Base-by-base conservation (phyloP, 2,888 invertebrate genomes). In the Chrysomela aeneicollis region DNA sequence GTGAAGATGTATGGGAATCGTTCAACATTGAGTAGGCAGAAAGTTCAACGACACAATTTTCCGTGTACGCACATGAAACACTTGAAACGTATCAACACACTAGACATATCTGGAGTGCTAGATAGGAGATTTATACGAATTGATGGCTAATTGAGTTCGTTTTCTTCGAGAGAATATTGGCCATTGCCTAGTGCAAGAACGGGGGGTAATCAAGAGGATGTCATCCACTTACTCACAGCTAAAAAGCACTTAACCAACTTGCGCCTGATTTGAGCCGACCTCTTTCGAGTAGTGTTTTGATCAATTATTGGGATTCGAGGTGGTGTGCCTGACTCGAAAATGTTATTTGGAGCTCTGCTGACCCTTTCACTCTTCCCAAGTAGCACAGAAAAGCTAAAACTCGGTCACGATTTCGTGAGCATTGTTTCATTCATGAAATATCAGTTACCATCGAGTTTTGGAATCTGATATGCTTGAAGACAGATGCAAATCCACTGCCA, bases 221-320 rank as follows among this genome's bases (percentile, higher is more conserved):
- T 64, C 63, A 66, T 62, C 65, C 68, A 68, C 63, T 70, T 70
- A 70, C 64, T 66, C 63, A 66, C 67, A 65, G 67, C 69, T 57
- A 59, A 59, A 15, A 53, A 60, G 63, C 64, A 63, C 65, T 69
- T 65, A 69, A 67, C 67, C n/a, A 65, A 62, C 69, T 69, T 61
- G 67, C 59, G 69, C 64, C 63, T 67, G 68, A 70, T 70, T 68
- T 68, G 65, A 68, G 68, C 65, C 65, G 61, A 68, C 64, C 64
- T 67, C 66, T 67, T 67, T 68, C 68, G 63, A 66, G 37, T 46
- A 70, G 68, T 66, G 68, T 70, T 70, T 65, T 59, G 68, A 68
- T 70, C 67, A 70, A 68, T 70, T 67, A 64, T 70, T 68, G n/a
- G 32, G 52, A 49, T n/a, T 53, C 52, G 37, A 37, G 53, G 37